Base-by-base conservation (phyloP, 2,888 invertebrate species). In the Pyrrhosoma nymphula region DNA sequence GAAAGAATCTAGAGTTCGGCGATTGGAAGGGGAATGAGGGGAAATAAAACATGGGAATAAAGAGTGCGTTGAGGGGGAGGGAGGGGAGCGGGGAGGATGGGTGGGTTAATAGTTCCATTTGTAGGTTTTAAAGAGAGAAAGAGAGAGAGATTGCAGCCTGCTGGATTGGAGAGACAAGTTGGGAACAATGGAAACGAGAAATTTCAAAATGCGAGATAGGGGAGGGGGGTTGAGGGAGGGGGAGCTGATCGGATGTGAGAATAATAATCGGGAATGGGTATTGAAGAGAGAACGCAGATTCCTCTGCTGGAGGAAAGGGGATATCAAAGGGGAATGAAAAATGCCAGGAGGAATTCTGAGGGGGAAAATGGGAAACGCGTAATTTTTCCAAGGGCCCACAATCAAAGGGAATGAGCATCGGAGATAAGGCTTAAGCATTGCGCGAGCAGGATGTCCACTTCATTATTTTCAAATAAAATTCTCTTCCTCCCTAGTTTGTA, bases 161-260 rank as follows among this genome's bases (percentile, higher is more conserved):
- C 35, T 39, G 63, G 91, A 30, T n/a, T 35, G 56, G 56, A 39
- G 88, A 88, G 39, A 26, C 90, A 60, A 56, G 90, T 23, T 63
- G 60, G 60, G 91, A 91, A 91, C 91, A 63, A 91, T 91, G 91
- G 20, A 90, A 56, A 55, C 18, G 60, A 26, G 91, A 39, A 63
- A 63, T 91, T 35, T 63, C 63, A 63, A 91, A n/a, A 63, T 23
- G 47, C 8, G 47, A 47, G 39, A 39, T 14, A 39, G 91, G 35
- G 20, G 47, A 4, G 47, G 20, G 63, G 91, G n/a, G n/a, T n/a
- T n/a, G n/a, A n/a, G n/a, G n/a, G n/a, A n/a, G n/a, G 39, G 35
- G 63, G 18, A 35, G 35, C 63, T 35, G 63, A 60, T 69, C 69
- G 69, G 69, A 69, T 69, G n/a, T 69, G 69, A 69, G 4, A 47